Conservation (phyloP, 2,888 invertebrate genomes). For the Leptodirus hochenwartii region DNA sequence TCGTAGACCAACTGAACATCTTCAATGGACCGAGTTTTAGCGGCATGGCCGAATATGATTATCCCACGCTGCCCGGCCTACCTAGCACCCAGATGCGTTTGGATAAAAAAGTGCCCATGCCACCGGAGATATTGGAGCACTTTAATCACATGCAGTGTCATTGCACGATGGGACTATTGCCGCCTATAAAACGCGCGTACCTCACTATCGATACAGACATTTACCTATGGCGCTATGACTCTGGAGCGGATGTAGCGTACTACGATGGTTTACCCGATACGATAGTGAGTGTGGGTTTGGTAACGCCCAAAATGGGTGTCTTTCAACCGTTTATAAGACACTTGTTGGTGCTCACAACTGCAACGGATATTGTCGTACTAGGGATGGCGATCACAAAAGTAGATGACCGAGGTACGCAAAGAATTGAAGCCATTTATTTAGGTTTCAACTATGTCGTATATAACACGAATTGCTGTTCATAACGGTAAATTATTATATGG, state of each 20-base stretch:
- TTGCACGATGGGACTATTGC: constrained; percentile 93
- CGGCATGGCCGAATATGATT: constrained; percentile 81
- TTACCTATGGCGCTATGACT: constrained; percentile 95
- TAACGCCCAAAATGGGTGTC: constrained; percentile 73
- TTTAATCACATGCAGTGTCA: constrained; percentile 90
- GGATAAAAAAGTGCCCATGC: constrained; percentile 71
- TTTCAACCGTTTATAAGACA: constrained; percentile 84
- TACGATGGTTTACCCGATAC: constrained; percentile 91
- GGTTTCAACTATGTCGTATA: too few relatives aligned
- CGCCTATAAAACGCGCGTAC: constrained; percentile 93
- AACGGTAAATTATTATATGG: too few relatives aligned
- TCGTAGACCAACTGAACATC: constrained; percentile 49
- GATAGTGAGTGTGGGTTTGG: constrained; percentile 82
- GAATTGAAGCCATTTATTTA: too few relatives aligned
- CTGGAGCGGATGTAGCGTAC: constrained; percentile 87
- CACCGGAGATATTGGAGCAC: constrained; percentile 87
- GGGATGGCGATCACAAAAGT: constrained; percentile 49
- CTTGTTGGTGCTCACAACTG: constrained; percentile 82
- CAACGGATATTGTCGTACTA: constrained; percentile 80
- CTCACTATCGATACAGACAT: constrained; percentile 94
- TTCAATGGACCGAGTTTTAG: constrained; percentile 60
- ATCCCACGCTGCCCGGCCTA: constrained; percentile 59
- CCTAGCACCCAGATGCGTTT: constrained; percentile 63
- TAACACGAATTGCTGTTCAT: too few relatives aligned
- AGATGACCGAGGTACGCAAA: constrained; percentile 25